Percentiles rank a stretch among this genome's conserved stretches.
phyloP scores from a whole-genome alignment of 2,113 vertebrate species.

The Gopherus evgoodei region DNA sequence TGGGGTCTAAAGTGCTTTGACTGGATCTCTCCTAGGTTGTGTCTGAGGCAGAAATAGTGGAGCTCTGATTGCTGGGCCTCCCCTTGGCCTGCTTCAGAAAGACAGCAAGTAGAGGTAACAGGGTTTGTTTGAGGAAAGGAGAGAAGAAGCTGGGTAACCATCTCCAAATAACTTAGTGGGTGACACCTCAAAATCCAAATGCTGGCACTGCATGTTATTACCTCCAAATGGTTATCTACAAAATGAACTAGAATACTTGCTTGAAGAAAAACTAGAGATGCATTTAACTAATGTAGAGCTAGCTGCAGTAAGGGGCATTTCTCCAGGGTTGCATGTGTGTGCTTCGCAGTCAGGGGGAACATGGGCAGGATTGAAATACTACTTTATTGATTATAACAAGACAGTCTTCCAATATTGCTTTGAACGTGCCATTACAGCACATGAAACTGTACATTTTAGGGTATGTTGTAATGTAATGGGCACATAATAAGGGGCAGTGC shows the following conservation, averaged over 20 bases:
- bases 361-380: neutral
- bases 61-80: neutral
- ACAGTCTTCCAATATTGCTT: neutral
- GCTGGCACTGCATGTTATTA: neutral
- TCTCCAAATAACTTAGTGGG: neutral
- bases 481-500: neutral
- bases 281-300: conserved; percentile 9
- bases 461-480: neutral
- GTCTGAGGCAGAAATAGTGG: neutral
- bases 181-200: neutral
- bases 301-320: neutral
- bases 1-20: neutral
- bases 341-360: neutral
- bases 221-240: conserved; percentile 6
- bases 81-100: neutral
- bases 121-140: neutral
- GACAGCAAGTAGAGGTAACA: neutral
- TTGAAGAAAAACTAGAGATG: neutral
- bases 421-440: neutral
- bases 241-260: neutral
- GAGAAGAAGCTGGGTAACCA: neutral
- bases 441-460: neutral
- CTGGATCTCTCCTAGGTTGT: neutral
- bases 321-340: neutral
- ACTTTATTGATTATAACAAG: neutral